Evolutionary conservation across 2,113 vertebrate genomes (phyloP).

Genomic region (Chiloscyllium plagiosum): DNA sequence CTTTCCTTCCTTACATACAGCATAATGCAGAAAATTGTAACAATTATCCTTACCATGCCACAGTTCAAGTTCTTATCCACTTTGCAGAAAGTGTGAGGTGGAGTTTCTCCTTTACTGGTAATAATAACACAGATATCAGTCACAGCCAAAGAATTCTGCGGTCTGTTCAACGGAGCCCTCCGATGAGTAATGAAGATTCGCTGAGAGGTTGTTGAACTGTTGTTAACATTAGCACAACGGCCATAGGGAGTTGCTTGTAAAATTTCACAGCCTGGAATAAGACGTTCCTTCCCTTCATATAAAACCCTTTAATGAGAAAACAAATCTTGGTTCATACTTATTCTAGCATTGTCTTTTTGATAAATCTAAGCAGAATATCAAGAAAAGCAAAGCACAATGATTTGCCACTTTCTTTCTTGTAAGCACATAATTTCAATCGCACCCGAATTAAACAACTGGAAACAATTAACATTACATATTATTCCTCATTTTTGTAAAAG

Average conservation of each 20-base stretch:
- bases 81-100: conserved; percentile 95
- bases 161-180: conserved; percentile 66
- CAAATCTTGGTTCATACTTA: accelerated
- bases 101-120: conserved; percentile 88
- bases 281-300: conserved; percentile 87
- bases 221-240: conserved; percentile 95
- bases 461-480: background rate
- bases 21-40: background rate
- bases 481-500: conserved; percentile 9
- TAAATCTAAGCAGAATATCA: background rate
- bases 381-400: background rate
- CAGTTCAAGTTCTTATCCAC: conserved; percentile 96
- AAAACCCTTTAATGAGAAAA: conserved; percentile 65
- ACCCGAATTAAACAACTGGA: conserved; percentile 28
- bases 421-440: background rate
- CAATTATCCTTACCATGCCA: conserved; percentile 75
- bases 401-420: background rate
- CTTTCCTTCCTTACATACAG: background rate
- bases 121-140: conserved; percentile 94
- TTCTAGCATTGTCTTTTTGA: background rate
- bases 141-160: conserved; percentile 89
- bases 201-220: conserved; percentile 84
- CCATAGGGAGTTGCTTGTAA: conserved; percentile 91
- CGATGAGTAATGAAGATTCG: conserved; percentile 92
- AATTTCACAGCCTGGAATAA: conserved; percentile 88